phyloP scores from a whole-genome alignment of 2,888 invertebrate genomes.

The Nebria salina region DNA sequence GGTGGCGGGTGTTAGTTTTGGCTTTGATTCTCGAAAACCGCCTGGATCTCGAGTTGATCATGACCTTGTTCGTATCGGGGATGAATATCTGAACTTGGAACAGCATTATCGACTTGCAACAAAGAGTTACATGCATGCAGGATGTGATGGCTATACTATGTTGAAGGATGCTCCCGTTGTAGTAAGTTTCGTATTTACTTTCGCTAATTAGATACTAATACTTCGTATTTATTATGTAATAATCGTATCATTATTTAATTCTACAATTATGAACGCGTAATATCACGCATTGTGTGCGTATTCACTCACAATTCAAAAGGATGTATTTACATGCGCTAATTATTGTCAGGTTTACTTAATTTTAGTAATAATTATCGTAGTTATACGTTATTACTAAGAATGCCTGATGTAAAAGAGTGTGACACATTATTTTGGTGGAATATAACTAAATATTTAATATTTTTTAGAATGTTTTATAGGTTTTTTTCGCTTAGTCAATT shows the following conservation, averaged over 20 bases:
- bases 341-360: too few species aligned
- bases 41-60: constrained; percentile 77
- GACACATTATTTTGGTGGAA: too few species aligned
- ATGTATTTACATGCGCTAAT: too few species aligned
- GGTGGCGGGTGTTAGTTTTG: constrained; percentile 81
- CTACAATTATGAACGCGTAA: background rate
- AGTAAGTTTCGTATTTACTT: constrained; percentile 64
- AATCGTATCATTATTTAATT: background rate
- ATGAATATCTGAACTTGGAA: constrained; percentile 78
- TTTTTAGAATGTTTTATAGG: too few species aligned
- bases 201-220: background rate
- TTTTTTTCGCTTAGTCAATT: too few species aligned
- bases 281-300: too few species aligned
- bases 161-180: constrained; percentile 78
- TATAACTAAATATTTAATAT: too few species aligned
- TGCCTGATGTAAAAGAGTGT: too few species aligned
- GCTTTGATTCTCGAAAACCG: constrained; percentile 77
- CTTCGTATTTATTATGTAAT: constrained; percentile 2
- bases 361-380: too few species aligned
- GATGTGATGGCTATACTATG: constrained; percentile 88
- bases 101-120: constrained; percentile 81
- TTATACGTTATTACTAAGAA: too few species aligned
- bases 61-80: constrained; percentile 82
- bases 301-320: too few species aligned
- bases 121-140: constrained; percentile 82